phyloP scores from a whole-genome alignment of 37 sponge, comb jelly and placozoan genomes.

The Diacarnus erythraeanus region DNA sequence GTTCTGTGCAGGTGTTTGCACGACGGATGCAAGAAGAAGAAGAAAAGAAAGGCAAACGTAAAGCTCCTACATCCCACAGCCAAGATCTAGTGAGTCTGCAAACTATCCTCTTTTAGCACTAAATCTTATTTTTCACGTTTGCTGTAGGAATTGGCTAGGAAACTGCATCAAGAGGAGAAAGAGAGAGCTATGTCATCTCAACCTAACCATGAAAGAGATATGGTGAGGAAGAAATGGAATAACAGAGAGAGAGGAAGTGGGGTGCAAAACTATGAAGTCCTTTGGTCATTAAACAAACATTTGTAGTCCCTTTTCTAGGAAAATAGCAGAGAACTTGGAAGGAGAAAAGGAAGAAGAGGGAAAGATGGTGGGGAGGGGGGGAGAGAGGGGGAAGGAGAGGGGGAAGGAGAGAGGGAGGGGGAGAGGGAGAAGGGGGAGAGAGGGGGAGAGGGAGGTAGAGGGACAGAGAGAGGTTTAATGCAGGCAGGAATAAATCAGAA shows the following conservation, averaged over 20 bases:
- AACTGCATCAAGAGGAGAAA: slow-evolving; percentile 16
- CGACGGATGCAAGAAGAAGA: slow-evolving; percentile 26
- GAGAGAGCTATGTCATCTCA: not conserved
- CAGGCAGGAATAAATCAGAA: too few relatives aligned
- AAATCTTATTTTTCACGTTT: not conserved
- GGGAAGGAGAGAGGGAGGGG: too few relatives aligned
- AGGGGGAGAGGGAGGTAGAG: too few relatives aligned
- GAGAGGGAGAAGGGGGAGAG: too few relatives aligned
- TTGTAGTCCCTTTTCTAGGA: too few relatives aligned
- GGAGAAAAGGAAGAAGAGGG: too few relatives aligned
- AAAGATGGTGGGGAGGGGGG: too few relatives aligned
- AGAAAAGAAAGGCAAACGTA: not conserved
- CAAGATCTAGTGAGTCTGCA: slow-evolving; percentile 8
- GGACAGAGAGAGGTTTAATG: too few relatives aligned
- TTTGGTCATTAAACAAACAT: too few relatives aligned
- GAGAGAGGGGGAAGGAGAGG: too few relatives aligned
- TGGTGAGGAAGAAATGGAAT: not conserved
- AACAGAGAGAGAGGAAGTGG: not conserved
- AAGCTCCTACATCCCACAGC: not conserved
- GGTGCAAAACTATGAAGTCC: too few relatives aligned
- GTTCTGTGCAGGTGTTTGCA: slow-evolving; percentile 33
- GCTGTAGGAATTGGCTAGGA: slow-evolving; percentile 20
- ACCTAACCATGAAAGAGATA: not conserved
- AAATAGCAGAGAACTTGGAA: too few relatives aligned
- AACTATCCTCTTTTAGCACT: not conserved